A percentile compares a stretch with the other conserved stretches of the same genome.
phyloP scores from a whole-genome alignment of 1,140 invertebrate species.

The Heliconius nattereri region DNA sequence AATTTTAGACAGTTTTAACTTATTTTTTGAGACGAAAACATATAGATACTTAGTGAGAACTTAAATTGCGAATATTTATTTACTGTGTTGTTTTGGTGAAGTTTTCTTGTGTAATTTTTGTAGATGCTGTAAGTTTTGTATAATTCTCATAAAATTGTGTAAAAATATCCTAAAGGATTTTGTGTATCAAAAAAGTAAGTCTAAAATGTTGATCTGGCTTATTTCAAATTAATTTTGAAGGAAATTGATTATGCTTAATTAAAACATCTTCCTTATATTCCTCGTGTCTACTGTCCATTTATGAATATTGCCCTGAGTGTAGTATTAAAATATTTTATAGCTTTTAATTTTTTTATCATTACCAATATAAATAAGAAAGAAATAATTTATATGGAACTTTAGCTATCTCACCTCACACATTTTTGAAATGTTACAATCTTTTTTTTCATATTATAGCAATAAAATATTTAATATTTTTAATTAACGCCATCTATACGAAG shows the following conservation, averaged over 20 bases:
- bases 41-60: not conserved
- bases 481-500: not conserved
- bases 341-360: too few relatives aligned
- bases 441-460: not conserved
- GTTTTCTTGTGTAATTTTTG: not conserved
- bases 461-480: not conserved
- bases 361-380: too few relatives aligned
- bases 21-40: slow-evolving; percentile 6
- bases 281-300: too few relatives aligned
- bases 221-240: too few relatives aligned
- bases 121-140: not conserved
- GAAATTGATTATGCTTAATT: too few relatives aligned
- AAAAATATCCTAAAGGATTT: not conserved
- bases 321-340: too few relatives aligned
- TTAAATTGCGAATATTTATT: not conserved
- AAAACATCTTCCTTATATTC: too few relatives aligned
- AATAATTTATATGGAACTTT: too few relatives aligned
- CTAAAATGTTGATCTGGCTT: too few relatives aligned
- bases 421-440: too few relatives aligned
- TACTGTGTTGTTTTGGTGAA: not conserved
- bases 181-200: not conserved
- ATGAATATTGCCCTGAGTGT: too few relatives aligned
- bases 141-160: not conserved
- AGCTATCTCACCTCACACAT: too few relatives aligned
- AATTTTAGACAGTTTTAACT: slow-evolving; percentile 31